Evolutionary conservation across 2,113 vertebrate species (phyloP).

Genomic region (Plestiodon gilberti): DNA sequence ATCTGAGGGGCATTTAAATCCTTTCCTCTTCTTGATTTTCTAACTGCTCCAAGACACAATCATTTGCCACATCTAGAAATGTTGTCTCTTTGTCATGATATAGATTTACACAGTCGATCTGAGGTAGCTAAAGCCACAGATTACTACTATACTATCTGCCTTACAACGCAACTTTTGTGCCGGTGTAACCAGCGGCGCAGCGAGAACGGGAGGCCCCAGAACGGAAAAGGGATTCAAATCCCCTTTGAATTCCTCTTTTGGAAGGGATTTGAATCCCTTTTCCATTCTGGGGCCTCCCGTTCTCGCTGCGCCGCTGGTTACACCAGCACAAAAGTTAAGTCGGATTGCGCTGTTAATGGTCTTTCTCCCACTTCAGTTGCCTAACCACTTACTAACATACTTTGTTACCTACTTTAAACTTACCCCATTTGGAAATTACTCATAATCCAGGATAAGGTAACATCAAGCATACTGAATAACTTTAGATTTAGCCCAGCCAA

Average conservation of each 20-base stretch:
- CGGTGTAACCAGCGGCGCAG: too few species aligned
- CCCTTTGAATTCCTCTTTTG: too few species aligned
- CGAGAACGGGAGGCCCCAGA: too few species aligned
- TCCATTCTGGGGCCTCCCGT: too few species aligned
- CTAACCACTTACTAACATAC: neutral
- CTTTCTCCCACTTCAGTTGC: neutral
- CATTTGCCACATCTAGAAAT: neutral
- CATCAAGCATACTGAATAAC: neutral
- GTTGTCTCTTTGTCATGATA: neutral
- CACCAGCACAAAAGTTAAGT: too few species aligned
- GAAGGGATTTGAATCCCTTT: too few species aligned
- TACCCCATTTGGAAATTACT: neutral
- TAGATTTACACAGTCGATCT: neutral
- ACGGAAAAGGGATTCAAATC: too few species aligned
- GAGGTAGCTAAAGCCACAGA: neutral
- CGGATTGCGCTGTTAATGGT: too few species aligned
- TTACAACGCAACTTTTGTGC: too few species aligned
- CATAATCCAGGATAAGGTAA: neutral
- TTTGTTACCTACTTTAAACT: neutral
- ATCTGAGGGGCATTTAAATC: neutral
- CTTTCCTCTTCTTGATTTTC: neutral
- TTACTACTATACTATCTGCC: neutral
- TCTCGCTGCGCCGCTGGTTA: too few species aligned
- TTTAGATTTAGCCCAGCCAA: neutral
- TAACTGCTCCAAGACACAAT: neutral